Conservation (phyloP, 2,797 vertebrate genomes). For the Crax fasciolata region DNA sequence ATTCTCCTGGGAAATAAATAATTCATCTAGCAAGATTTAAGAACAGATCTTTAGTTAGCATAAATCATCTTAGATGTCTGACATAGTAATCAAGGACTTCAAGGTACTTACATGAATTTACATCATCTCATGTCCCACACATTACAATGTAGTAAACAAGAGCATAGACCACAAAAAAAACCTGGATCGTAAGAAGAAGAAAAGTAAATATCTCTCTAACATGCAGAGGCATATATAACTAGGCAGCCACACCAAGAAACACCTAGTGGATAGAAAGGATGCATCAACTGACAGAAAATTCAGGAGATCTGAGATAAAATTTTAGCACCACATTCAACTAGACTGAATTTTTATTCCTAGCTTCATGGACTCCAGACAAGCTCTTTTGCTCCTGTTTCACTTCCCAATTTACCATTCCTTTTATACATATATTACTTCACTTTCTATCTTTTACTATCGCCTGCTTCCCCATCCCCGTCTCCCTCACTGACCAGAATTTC, state of each 20-base stretch:
- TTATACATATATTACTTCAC: background rate
- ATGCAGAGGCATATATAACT: fast-evolving
- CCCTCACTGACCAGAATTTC: too few species aligned
- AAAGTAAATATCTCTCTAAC: background rate
- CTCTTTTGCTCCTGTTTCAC: background rate
- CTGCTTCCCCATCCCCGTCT: too few species aligned
- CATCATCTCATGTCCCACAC: background rate
- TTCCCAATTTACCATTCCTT: background rate
- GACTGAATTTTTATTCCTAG: background rate
- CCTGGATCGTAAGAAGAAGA: background rate
- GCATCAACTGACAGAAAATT: background rate
- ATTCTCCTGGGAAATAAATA: background rate
- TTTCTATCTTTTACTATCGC: too few species aligned
- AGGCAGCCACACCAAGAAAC: background rate
- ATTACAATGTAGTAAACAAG: background rate
- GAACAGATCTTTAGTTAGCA: background rate
- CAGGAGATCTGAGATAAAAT: background rate
- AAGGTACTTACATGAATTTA: background rate
- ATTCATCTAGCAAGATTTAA: background rate
- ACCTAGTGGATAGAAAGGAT: background rate
- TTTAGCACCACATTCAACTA: background rate
- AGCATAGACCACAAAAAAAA: background rate
- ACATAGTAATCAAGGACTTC: background rate
- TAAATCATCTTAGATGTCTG: background rate
- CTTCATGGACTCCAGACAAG: background rate